These are phyloP conservation scores for Zaprionus obscuricornis DNA, from an alignment of 2,888 invertebrate genomes.

Conservation along the genomic window DNA sequence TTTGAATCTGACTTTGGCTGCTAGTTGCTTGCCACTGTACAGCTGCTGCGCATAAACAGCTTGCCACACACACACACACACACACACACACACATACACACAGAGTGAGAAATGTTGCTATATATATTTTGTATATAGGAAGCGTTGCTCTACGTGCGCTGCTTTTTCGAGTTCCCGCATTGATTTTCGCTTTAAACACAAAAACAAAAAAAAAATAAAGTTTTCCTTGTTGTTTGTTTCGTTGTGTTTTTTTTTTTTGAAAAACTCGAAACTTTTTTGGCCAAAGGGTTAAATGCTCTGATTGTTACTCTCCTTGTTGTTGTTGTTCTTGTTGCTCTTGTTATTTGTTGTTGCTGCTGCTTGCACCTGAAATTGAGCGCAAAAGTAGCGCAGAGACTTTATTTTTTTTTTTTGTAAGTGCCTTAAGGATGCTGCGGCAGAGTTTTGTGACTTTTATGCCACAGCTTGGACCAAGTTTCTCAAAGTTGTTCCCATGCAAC, in stretches of 20 bases:
- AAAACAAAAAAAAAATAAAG: slow-evolving; percentile 15
- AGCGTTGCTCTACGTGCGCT: slow-evolving; percentile 51
- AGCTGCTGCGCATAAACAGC: slow-evolving; percentile 75
- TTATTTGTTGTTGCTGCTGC: slow-evolving; percentile 14
- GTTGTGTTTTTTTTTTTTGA: slow-evolving; percentile 26
- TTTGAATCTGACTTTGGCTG: slow-evolving; percentile 12
- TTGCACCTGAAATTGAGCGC: slow-evolving; percentile 54
- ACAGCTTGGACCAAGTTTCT: slow-evolving; percentile 54
- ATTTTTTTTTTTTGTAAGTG: slow-evolving; percentile 53
- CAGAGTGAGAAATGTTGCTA: slow-evolving; percentile 4
- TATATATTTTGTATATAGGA: slow-evolving; percentile 48
- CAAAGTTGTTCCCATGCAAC: slow-evolving; percentile 23
- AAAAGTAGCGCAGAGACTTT: slow-evolving; percentile 54
- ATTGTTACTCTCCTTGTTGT: slow-evolving; percentile 32
- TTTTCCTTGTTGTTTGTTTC: too few relatives aligned
- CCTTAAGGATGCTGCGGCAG: slow-evolving; percentile 50
- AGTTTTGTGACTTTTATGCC: slow-evolving; percentile 13
- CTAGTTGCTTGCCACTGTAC: slow-evolving; percentile 54
- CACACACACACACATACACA: slow-evolving; percentile 2
- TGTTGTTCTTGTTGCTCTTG: too few relatives aligned
- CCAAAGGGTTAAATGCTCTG: slow-evolving; percentile 67
- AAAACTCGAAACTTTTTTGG: slow-evolving; percentile 42
- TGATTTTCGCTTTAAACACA: slow-evolving; percentile 70
- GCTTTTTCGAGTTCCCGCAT: slow-evolving; percentile 53
- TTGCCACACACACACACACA: slow-evolving; percentile 36